Evolutionary conservation across 2,888 invertebrate genomes (phyloP), one percentile per base, ranked within the genome.

Genomic region (Hydroisotoma schaefferi): DNA sequence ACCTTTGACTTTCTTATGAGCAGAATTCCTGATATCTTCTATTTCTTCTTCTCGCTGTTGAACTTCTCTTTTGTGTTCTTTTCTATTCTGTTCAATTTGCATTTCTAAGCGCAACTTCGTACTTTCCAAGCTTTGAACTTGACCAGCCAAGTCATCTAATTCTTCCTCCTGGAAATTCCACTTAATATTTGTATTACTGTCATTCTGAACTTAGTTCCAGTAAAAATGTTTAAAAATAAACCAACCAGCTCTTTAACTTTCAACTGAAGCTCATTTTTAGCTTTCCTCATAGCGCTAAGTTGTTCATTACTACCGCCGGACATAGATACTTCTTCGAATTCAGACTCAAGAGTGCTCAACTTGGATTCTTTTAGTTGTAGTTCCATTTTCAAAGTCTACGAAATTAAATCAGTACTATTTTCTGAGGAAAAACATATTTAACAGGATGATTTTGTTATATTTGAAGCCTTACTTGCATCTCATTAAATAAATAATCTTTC

Each of bases 51-150:
- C 97, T 5, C 93, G 82, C 71, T 90, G 88, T 66, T 91, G 89
- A 33, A 92, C 84, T 75, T 97, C 95, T 59, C 91, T 85, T 10
- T 90, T 84, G 70, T 90, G 86, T 74, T 94, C 92, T 76, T 95
- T 94, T 49, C 94, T 84, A 77, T 89, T 86, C 72, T 93, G 92
- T 76, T 97, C 95, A 71, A 94, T 78, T 44, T 87, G 83, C 95
- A 97, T 95, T 78, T 97, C 94, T 68, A 97, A 80, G 1, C 94
- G 84, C 26, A 95, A 81, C 77, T 94, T 95, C 1, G 92, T 89
- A 77, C 94, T 94, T 76, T 95, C 94, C 74, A 97, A 79, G 73
- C 94, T 81, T 78, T 89, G 84, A 74, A 91, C 87, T 79, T 90
- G 89, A 3, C 93, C 94, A 2, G 94, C 94, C 75, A 94, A 83